Percentiles rank a stretch among this genome's conserved stretches.
phyloP scores from a whole-genome alignment of 2,888 invertebrate genomes.

The Folsomia manolachei region DNA sequence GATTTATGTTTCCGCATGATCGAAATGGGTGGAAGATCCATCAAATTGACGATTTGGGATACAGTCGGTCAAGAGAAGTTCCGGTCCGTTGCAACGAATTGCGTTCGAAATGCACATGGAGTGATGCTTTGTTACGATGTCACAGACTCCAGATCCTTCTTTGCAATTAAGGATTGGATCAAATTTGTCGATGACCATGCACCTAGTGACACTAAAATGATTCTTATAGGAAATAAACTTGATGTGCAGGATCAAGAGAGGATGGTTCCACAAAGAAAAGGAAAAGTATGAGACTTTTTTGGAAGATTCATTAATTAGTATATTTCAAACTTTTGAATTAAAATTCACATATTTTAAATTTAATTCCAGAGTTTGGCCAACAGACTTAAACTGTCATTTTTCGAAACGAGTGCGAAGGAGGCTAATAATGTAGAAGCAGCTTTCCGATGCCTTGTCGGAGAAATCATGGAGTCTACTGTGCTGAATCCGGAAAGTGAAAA shows the following conservation, averaged over 20 bases:
- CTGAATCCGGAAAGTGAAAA: slow-evolving; percentile 27
- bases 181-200: slow-evolving; percentile 39
- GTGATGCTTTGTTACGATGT: slow-evolving; percentile 47
- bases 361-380: slow-evolving; percentile 20
- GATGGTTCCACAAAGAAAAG: slow-evolving; percentile 36
- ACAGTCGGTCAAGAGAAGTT: slow-evolving; percentile 47
- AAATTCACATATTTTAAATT: neutral
- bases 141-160: slow-evolving; percentile 35
- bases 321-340: neutral
- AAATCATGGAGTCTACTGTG: slow-evolving; percentile 36
- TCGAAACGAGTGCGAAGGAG: slow-evolving; percentile 38
- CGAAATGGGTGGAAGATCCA: slow-evolving; percentile 42
- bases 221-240: slow-evolving; percentile 47
- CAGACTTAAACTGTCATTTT: slow-evolving; percentile 29
- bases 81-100: slow-evolving; percentile 46
- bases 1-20: slow-evolving; percentile 45
- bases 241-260: slow-evolving; percentile 37
- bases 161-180: slow-evolving; percentile 41
- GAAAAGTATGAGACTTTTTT: slow-evolving; percentile 37
- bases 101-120: slow-evolving; percentile 45
- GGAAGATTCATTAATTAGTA: no score
- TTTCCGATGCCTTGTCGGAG: slow-evolving; percentile 36
- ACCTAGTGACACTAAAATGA: slow-evolving; percentile 34
- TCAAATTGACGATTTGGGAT: slow-evolving; percentile 46
- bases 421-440: slow-evolving; percentile 38